Conservation (phyloP, 2,888 invertebrate species). For the Galeopsomyia nigrocyanea region DNA sequence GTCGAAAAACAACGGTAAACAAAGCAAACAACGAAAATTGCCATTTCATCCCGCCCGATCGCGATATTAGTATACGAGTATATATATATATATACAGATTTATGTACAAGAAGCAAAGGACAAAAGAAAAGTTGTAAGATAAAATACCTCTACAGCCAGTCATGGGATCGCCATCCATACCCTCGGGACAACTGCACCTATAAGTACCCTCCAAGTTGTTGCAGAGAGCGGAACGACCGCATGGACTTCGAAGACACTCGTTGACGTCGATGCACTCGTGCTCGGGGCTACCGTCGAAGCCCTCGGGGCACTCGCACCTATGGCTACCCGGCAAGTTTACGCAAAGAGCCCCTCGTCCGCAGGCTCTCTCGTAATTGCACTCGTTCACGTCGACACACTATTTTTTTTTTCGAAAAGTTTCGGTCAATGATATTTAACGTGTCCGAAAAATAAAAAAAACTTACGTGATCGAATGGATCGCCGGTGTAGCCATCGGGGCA, state of each 20-base stretch:
- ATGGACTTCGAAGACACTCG: conserved; percentile 78
- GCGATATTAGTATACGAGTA: no score
- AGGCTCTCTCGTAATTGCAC: conserved; percentile 79
- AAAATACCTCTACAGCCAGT: conserved; percentile 79
- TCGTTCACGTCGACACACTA: conserved; percentile 89
- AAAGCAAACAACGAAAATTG: no score
- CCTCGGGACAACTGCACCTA: conserved; percentile 86
- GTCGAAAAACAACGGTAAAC: no score
- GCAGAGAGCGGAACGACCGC: conserved; percentile 86
- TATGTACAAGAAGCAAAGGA: conserved; percentile 4
- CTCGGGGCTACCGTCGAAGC: conserved; percentile 85
- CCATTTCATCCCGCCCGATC: no score
- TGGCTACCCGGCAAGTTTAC: conserved; percentile 84
- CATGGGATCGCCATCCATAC: conserved; percentile 85
- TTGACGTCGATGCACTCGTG: conserved; percentile 82
- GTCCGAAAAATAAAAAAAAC: conserved; percentile 49
- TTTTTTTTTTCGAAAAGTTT: no score
- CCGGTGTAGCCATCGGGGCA: conserved; percentile 88
- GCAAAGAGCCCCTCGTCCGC: conserved; percentile 85
- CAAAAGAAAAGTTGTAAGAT: neutral
- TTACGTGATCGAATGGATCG: conserved; percentile 81
- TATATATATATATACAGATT: conserved; percentile 8
- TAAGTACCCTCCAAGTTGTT: conserved; percentile 84
- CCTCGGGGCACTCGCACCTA: conserved; percentile 87
- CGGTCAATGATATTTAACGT: no score